Evolutionary conservation across 2,888 invertebrate genomes (phyloP).

Genomic region (Oeneis ivallda): DNA sequence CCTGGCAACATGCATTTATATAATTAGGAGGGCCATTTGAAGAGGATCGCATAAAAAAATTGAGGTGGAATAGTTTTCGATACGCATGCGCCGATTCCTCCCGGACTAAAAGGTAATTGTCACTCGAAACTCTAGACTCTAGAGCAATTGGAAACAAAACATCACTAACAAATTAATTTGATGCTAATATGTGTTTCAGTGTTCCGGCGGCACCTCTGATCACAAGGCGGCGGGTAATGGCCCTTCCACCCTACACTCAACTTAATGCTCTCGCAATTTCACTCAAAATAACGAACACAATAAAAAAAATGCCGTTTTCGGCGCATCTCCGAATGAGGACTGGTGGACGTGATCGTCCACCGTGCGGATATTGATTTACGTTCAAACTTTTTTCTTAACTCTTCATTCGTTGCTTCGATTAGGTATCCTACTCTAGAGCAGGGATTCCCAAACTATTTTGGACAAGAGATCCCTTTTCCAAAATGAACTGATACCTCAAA

Average conservation of each 20-base stretch:
- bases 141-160: constrained; percentile 31
- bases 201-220: constrained; percentile 66
- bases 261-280: constrained; percentile 82
- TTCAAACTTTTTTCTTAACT: not conserved
- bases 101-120: too few species aligned
- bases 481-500: too few species aligned
- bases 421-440: too few species aligned
- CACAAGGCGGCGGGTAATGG: constrained; percentile 75
- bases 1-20: too few species aligned
- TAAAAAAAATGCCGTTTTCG: constrained; percentile 17
- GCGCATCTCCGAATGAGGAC: constrained; percentile 7
- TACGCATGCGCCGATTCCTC: too few species aligned
- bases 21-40: too few species aligned
- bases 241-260: constrained; percentile 79
- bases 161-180: constrained; percentile 70
- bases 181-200: constrained; percentile 53
- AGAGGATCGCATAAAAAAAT: too few species aligned
- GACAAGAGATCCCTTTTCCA: too few species aligned
- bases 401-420: not conserved
- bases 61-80: too few species aligned
- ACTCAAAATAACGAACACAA: constrained; percentile 72
- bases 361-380: constrained; percentile 19
- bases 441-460: too few species aligned
- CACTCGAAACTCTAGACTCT: constrained; percentile 7
- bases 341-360: constrained; percentile 8